Percentiles rank a stretch among this genome's conserved stretches.
phyloP scores from a whole-genome alignment of 2,113 vertebrate species.

The Diadophis punctatus region DNA sequence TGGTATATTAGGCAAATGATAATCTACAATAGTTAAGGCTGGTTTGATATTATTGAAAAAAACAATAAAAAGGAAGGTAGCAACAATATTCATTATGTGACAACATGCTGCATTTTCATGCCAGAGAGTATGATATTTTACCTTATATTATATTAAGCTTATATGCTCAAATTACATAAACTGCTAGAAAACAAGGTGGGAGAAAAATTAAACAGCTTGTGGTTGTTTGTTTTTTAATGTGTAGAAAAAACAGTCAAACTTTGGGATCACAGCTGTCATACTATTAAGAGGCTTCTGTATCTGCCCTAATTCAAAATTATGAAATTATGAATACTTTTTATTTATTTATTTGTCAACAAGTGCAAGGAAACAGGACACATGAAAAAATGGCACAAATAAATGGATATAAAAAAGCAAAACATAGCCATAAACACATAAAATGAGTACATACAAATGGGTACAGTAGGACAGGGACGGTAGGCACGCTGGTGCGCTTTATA shows the following conservation, averaged over 20 bases:
- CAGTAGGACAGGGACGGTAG: too few species aligned
- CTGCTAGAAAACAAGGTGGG: background rate
- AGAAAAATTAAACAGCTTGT: background rate
- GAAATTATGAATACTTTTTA: background rate
- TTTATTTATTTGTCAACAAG: too few species aligned
- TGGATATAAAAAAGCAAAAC: too few species aligned
- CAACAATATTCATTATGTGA: background rate
- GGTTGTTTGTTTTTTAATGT: background rate
- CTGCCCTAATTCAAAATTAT: background rate
- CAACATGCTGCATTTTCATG: background rate
- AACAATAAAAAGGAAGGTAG: background rate
- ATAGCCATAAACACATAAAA: too few species aligned
- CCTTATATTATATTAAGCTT: background rate
- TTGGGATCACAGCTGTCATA: background rate
- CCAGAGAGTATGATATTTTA: background rate
- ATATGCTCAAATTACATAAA: background rate
- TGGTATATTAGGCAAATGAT: background rate
- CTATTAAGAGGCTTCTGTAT: background rate
- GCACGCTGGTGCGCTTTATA: too few species aligned
- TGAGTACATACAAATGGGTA: too few species aligned
- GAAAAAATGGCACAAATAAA: too few species aligned
- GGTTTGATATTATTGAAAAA: background rate
- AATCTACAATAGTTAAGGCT: background rate
- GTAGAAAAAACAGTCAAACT: background rate
- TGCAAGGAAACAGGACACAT: too few species aligned